phyloP scores from a whole-genome alignment of 2,113 vertebrate genomes.

The Pimephales promelas region DNA sequence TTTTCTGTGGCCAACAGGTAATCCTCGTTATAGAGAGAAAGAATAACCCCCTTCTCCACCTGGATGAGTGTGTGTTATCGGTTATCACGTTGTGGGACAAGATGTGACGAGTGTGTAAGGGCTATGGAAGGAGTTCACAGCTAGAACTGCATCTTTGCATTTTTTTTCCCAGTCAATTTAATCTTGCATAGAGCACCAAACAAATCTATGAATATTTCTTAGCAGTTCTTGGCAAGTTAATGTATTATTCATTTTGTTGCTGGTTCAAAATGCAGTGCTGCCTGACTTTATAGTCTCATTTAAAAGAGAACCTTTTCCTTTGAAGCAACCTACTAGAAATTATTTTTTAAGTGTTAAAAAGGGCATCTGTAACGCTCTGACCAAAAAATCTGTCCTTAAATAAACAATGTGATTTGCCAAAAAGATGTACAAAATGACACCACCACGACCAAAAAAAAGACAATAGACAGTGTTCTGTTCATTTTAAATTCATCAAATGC shows the following conservation, averaged over 20 bases:
- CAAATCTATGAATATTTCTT: conserved; percentile 24
- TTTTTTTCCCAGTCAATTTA: conserved; percentile 16
- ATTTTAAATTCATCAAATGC: conserved; percentile 49
- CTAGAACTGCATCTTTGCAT: not conserved
- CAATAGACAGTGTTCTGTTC: conserved; percentile 4
- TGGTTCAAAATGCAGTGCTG: conserved; percentile 14
- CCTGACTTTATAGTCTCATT: conserved; percentile 13
- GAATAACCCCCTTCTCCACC: not conserved
- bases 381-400: not conserved
- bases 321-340: not conserved
- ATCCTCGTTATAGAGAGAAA: conserved; percentile 11
- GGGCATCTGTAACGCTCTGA: not conserved
- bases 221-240: conserved; percentile 23
- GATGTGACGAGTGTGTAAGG: not conserved
- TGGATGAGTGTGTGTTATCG: not conserved
- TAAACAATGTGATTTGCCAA: not conserved
- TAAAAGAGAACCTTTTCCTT: not conserved
- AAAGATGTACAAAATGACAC: not conserved
- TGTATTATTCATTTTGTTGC: conserved; percentile 39
- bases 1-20: conserved; percentile 34
- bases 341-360: not conserved
- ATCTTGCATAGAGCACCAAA: not conserved
- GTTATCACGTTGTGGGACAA: not conserved
- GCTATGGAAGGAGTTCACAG: not conserved
- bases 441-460: not conserved